These are phyloP conservation scores for Dynastes tityus DNA, from an alignment of 2,888 invertebrate genomes.

Conservation along the genomic window DNA sequence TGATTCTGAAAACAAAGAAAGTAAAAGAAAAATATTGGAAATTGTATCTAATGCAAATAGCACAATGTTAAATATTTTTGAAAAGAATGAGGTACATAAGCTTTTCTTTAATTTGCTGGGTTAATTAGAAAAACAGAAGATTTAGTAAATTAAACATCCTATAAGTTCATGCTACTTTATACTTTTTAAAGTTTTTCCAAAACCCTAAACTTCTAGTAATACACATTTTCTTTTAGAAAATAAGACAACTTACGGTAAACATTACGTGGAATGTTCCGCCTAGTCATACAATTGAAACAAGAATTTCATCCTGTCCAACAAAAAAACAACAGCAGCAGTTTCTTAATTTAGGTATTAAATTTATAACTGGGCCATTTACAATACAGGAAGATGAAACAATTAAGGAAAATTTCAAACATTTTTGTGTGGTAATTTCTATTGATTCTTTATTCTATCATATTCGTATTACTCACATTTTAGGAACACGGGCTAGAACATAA, in stretches of 20 bases:
- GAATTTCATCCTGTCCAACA: slow-evolving; percentile 33
- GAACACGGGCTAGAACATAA: slow-evolving; percentile 33
- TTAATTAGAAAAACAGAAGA: too few species aligned
- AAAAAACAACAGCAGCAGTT: slow-evolving; percentile 9
- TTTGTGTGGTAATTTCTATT: slow-evolving; percentile 22
- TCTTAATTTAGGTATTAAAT: slow-evolving; percentile 10
- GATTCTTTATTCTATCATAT: slow-evolving; percentile 2
- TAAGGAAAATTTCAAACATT: slow-evolving; percentile 32
- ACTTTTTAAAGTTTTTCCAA: too few species aligned
- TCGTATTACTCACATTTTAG: slow-evolving; percentile 25
- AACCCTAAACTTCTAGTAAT: not conserved
- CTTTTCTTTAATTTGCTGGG: not conserved
- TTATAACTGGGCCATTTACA: slow-evolving; percentile 20
- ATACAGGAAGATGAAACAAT: slow-evolving; percentile 42
- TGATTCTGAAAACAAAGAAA: not conserved
- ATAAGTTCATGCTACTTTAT: too few species aligned
- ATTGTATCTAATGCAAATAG: not conserved
- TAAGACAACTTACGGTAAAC: not conserved
- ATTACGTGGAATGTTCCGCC: slow-evolving; percentile 29
- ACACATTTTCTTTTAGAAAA: not conserved
- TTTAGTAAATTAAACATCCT: too few species aligned
- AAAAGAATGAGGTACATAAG: not conserved
- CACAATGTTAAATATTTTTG: not conserved
- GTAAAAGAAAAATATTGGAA: not conserved
- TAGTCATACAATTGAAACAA: slow-evolving; percentile 42